Evolutionary conservation across 2,113 vertebrate species (phyloP).

Genomic region (Cavia porcellus): DNA sequence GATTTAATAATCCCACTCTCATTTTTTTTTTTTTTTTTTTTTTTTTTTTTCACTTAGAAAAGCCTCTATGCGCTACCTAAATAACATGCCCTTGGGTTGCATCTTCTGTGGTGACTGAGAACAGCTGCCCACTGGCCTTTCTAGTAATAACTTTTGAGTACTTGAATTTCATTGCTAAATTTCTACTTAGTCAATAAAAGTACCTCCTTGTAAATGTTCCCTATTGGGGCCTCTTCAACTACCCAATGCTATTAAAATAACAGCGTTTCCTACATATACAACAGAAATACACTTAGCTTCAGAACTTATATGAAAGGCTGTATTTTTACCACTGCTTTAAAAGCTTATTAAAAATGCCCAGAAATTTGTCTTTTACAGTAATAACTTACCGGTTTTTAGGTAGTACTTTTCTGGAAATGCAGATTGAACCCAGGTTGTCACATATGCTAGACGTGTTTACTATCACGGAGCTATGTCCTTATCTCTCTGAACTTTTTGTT

Average conservation of each 20-base stretch:
- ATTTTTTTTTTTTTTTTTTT: too few species aligned
- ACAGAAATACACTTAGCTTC: neutral
- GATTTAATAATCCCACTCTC: neutral
- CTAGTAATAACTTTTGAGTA: neutral
- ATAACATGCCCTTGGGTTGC: neutral
- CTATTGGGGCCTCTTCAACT: neutral
- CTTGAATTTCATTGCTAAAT: conserved; percentile 47
- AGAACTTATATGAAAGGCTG: neutral
- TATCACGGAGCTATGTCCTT: neutral
- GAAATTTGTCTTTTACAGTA: neutral
- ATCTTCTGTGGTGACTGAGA: neutral
- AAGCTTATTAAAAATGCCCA: neutral
- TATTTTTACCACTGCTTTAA: neutral
- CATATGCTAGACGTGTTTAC: neutral
- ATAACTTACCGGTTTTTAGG: neutral
- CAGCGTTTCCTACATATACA: neutral
- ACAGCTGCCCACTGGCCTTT: neutral
- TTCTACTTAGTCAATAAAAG: conserved; percentile 42
- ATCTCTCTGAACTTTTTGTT: neutral
- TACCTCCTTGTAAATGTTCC: conserved; percentile 11
- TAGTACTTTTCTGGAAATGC: neutral
- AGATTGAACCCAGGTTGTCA: neutral
- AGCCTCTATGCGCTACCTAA: neutral
- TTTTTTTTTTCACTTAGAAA: too few species aligned
- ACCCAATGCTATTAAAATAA: conserved; percentile 44